phyloP scores from a whole-genome alignment of 92 coral and sea anemone genomes.

The Palythoa caribaeorum region DNA sequence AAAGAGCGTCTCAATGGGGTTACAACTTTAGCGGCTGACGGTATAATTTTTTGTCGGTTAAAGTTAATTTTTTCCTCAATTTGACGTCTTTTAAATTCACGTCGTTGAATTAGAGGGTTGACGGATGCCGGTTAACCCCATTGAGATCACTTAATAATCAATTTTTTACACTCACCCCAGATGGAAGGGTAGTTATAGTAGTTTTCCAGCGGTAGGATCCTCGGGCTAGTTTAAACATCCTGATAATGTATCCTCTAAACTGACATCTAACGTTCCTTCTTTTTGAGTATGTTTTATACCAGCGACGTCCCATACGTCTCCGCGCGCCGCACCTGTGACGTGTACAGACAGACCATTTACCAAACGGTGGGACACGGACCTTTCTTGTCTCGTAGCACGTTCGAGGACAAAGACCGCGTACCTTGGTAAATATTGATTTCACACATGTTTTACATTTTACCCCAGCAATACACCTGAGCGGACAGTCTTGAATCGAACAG shows the following conservation, averaged over 20 bases:
- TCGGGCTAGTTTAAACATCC: neutral
- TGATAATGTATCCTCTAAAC: conserved; percentile 20
- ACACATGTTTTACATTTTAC: conserved; percentile 69
- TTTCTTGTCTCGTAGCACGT: conserved; percentile 56
- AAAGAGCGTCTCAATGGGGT: too few species aligned
- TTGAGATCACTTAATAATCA: too few species aligned
- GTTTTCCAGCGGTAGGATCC: neutral
- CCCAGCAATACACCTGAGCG: conserved; percentile 73
- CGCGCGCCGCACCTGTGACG: conserved; percentile 37
- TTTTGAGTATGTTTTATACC: neutral
- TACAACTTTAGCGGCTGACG: too few species aligned
- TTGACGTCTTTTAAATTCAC: too few species aligned
- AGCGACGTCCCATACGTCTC: conserved; percentile 20
- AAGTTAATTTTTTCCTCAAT: too few species aligned
- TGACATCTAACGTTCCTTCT: conserved; percentile 29
- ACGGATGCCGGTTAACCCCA: too few species aligned
- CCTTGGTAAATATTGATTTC: conserved; percentile 60
- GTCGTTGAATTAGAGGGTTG: too few species aligned
- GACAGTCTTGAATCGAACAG: conserved; percentile 67
- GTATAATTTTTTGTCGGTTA: too few species aligned
- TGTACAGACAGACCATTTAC: conserved; percentile 48
- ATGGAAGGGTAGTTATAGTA: neutral
- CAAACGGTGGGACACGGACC: conserved; percentile 50
- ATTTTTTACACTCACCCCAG: neutral
- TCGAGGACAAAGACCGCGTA: conserved; percentile 70